Conservation (phyloP, 2,113 vertebrate species). For the Mellivora capensis region DNA sequence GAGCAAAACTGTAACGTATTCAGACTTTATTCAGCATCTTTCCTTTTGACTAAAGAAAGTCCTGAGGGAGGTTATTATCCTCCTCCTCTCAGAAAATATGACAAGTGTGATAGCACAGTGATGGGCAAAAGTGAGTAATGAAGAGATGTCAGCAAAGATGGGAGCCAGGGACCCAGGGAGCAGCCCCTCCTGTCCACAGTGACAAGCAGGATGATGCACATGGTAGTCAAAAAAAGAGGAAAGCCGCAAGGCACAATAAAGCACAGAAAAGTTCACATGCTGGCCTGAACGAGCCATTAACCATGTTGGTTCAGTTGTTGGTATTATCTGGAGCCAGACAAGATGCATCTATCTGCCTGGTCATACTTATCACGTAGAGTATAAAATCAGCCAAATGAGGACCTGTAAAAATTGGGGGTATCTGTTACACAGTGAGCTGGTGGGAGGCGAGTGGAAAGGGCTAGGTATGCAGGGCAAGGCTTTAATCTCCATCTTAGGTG, state of each 20-base stretch:
- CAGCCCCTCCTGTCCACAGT: neutral
- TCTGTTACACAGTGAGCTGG: neutral
- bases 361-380: neutral
- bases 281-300: neutral
- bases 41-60: neutral
- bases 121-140: neutral
- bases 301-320: neutral
- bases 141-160: neutral
- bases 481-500: neutral
- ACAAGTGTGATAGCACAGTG: neutral
- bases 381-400: neutral
- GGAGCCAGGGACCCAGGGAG: neutral
- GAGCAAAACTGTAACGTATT: neutral
- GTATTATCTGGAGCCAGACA: neutral
- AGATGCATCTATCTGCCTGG: neutral
- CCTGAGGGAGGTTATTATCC: neutral
- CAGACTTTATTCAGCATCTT: slow-evolving; percentile 18
- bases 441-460: neutral
- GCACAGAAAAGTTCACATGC: neutral
- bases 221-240: neutral
- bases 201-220: neutral
- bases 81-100: neutral
- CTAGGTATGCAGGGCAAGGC: neutral
- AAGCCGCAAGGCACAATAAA: neutral
- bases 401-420: neutral